Evolutionary conservation across 2,797 vertebrate species (phyloP), one percentile per base, ranked within the genome.

Genomic region (Microhierax caerulescens): DNA sequence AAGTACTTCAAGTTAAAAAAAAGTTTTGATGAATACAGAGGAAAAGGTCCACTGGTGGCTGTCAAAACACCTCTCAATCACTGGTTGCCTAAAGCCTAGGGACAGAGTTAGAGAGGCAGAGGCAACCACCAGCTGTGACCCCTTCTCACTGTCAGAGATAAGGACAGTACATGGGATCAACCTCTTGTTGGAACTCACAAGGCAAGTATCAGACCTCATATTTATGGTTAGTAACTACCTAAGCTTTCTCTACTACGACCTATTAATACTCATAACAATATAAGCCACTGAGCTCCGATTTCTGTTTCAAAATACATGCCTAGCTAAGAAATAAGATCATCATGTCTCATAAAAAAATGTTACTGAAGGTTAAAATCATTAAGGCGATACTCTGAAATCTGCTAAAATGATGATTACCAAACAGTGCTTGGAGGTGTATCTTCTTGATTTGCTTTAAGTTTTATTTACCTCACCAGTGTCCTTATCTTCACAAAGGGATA

Each of bases 401-500:
- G 12, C 60, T 68, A 64, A 53, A 89, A 83, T 21, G 8, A 43
- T 3, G 3, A 19, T 2, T 61, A 37, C 16, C 56, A 77, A 67
- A 48, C 28, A 51, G 11, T 22, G 25, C 21, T 36, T 32, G 28
- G 7, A 73, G 13, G 5, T 45, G 7, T 27, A 45, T 24, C 67
- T 68, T 92, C 68, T 23, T 83, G 36, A 56, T 25, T 54, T 89
- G 67, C 27, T 94, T 48, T 68, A 74, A 64, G 23, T 77, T 73
- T 32, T 81, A 97, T 86, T 98, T 99, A 99, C 99, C 99, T 99
- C 99, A 90, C 99, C 98, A 50, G 99, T 99, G 97, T 99, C 99
- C 96, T 99, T 99, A 98, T 99, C 99, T 97, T 99, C 99, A 98
- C 99, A 99, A 97, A 99, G 99, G 21, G 99, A 99, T 83, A 99